Percentiles rank a stretch among this genome's conserved stretches.
Evolutionary conservation across 2,888 invertebrate genomes (phyloP).

Genomic region (Leistus spinibarbis): DNA sequence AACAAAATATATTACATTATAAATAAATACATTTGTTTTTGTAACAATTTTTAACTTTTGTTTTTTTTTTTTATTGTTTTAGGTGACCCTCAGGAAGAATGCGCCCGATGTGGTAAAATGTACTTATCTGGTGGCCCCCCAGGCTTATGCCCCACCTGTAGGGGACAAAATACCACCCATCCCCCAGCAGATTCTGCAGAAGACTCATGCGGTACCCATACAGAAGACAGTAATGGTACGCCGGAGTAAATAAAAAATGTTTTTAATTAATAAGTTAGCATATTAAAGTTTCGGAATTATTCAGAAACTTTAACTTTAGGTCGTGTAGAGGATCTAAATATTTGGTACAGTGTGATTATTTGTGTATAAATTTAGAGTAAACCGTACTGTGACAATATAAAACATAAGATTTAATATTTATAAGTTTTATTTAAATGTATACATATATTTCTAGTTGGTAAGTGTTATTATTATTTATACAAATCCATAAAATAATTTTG

Average conservation of each 20-base stretch:
- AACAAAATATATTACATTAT: neutral
- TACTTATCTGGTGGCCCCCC: constrained; percentile 52
- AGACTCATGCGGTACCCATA: constrained; percentile 52
- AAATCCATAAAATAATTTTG: neutral
- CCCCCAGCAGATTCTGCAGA: constrained; percentile 48
- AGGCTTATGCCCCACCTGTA: constrained; percentile 48
- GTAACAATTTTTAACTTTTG: neutral
- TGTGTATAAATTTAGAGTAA: constrained; percentile 26
- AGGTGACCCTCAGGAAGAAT: constrained; percentile 68
- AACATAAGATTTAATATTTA: constrained; percentile 26
- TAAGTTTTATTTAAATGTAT: constrained; percentile 36
- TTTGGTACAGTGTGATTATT: constrained; percentile 32
- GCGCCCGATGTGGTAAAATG: constrained; percentile 64
- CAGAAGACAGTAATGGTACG: constrained; percentile 51
- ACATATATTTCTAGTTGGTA: constrained; percentile 25
- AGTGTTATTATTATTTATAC: constrained; percentile 35
- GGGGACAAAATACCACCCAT: constrained; percentile 41
- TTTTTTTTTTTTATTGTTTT: constrained; percentile 41
- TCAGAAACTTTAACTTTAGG: constrained; percentile 3
- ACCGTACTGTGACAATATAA: constrained; percentile 33
- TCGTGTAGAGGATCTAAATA: neutral
- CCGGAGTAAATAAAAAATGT: constrained; percentile 43
- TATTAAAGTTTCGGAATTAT: neutral
- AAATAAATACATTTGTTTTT: neutral
- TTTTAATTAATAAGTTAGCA: neutral